Evolutionary conservation across 1,140 invertebrate species (phyloP).

Genomic region (Apis cerana): DNA sequence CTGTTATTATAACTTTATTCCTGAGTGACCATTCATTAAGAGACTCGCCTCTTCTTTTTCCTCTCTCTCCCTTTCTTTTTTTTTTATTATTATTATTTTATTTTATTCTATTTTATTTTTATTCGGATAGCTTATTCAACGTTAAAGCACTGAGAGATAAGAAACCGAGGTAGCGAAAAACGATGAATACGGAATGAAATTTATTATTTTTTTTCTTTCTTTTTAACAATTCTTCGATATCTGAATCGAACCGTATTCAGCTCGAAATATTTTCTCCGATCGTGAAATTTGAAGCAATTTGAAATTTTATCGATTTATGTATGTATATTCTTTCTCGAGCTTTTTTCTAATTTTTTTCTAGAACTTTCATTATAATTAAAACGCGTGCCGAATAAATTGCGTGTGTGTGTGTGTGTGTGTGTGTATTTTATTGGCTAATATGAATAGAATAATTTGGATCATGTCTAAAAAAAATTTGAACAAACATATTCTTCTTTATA

Average conservation of each 20-base stretch:
- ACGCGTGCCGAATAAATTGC: no score
- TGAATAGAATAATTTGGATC: background rate
- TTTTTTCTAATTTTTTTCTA: no score
- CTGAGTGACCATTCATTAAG: slow-evolving; percentile 76
- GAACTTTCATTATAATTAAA: no score
- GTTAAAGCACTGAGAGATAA: slow-evolving; percentile 36
- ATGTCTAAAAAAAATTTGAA: background rate
- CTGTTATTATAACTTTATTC: slow-evolving; percentile 74
- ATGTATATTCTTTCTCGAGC: no score
- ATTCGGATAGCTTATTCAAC: slow-evolving; percentile 47
- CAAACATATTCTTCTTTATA: background rate
- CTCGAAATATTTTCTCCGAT: background rate
- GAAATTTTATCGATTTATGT: background rate
- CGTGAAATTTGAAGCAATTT: background rate
- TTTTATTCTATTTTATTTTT: slow-evolving; percentile 4
- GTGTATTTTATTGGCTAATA: background rate
- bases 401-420: background rate
- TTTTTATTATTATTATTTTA: no score
- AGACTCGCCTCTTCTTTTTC: slow-evolving; percentile 54
- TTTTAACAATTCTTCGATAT: background rate
- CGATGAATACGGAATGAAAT: slow-evolving; percentile 20
- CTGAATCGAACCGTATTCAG: background rate
- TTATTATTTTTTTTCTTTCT: background rate
- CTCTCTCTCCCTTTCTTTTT: background rate
- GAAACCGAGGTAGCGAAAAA: slow-evolving; percentile 40